phyloP scores from a whole-genome alignment of 2,888 invertebrate species.

The Boloria selene region DNA sequence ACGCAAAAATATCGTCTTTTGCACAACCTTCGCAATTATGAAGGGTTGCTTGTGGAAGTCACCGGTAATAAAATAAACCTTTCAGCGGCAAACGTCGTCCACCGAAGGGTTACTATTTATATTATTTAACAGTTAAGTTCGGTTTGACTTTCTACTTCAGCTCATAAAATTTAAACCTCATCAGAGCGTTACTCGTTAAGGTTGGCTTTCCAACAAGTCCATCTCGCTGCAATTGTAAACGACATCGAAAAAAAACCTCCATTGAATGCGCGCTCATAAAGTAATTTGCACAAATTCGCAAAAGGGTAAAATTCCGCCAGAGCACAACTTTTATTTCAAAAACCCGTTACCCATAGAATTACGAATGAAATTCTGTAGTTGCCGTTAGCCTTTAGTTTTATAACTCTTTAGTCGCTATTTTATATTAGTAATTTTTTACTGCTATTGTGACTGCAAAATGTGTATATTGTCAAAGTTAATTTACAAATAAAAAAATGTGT shows the following conservation, averaged over 20 bases:
- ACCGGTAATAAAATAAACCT: slow-evolving; percentile 77
- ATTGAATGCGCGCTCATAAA: slow-evolving; percentile 72
- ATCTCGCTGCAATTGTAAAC: slow-evolving; percentile 65
- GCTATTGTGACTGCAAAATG: slow-evolving; percentile 13
- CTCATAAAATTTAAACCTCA: slow-evolving; percentile 59
- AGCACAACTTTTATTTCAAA: slow-evolving; percentile 64
- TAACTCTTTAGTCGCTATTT: slow-evolving; percentile 55
- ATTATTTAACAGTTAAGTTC: slow-evolving; percentile 64
- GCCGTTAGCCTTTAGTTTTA: slow-evolving; percentile 59
- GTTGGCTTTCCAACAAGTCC: slow-evolving; percentile 50
- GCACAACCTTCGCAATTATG: slow-evolving; percentile 71
- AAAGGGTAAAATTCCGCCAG: slow-evolving; percentile 70
- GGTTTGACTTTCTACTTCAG: slow-evolving; percentile 53
- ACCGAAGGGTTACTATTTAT: slow-evolving; percentile 79
- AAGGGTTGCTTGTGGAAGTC: slow-evolving; percentile 74
- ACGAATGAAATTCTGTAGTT: slow-evolving; percentile 53
- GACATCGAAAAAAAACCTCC: slow-evolving; percentile 59
- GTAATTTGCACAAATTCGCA: slow-evolving; percentile 81
- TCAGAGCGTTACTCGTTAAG: slow-evolving; percentile 53
- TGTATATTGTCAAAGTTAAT: slow-evolving; percentile 6
- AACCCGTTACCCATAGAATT: slow-evolving; percentile 65
- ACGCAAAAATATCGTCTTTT: slow-evolving; percentile 61
- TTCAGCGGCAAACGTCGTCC: slow-evolving; percentile 71
- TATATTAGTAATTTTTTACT: slow-evolving; percentile 44
- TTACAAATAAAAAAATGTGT: background rate